These are phyloP conservation scores for Tortricodes alternella DNA, from an alignment of 2,888 invertebrate species.

Conservation along the genomic window DNA sequence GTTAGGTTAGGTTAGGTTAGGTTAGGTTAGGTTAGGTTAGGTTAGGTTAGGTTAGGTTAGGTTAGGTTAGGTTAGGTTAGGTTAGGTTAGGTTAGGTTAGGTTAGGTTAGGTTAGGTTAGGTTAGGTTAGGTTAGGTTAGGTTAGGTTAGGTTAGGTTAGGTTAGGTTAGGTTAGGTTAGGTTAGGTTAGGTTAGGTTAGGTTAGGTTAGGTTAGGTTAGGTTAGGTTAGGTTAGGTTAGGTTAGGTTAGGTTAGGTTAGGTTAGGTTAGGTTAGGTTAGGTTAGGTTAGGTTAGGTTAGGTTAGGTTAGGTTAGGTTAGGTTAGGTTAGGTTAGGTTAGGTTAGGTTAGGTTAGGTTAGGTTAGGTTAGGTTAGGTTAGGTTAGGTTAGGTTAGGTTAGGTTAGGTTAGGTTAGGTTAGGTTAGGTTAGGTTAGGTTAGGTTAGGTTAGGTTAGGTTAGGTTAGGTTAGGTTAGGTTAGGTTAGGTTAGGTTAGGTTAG, in stretches of 20 bases:
- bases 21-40: constrained; percentile 36
- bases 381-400: constrained; percentile 28
- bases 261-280: constrained; percentile 31
- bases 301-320: constrained; percentile 30
- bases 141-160: constrained; percentile 32
- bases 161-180: constrained; percentile 31
- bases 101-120: constrained; percentile 39
- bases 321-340: constrained; percentile 29
- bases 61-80: constrained; percentile 37
- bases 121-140: constrained; percentile 34
- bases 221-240: constrained; percentile 32
- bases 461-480: constrained; percentile 30
- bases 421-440: constrained; percentile 31
- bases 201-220: constrained; percentile 32
- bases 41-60: constrained; percentile 34
- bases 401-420: constrained; percentile 29
- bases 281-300: constrained; percentile 30
- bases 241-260: constrained; percentile 32
- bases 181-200: constrained; percentile 33
- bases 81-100: constrained; percentile 39
- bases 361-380: constrained; percentile 30
- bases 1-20: constrained; percentile 35
- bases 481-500: constrained; percentile 32
- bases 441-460: constrained; percentile 26
- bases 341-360: constrained; percentile 27